Percentiles rank a stretch among this genome's conserved stretches.
Evolutionary conservation across 2,113 vertebrate species (phyloP).

Genomic region (Miniopterus natalensis): DNA sequence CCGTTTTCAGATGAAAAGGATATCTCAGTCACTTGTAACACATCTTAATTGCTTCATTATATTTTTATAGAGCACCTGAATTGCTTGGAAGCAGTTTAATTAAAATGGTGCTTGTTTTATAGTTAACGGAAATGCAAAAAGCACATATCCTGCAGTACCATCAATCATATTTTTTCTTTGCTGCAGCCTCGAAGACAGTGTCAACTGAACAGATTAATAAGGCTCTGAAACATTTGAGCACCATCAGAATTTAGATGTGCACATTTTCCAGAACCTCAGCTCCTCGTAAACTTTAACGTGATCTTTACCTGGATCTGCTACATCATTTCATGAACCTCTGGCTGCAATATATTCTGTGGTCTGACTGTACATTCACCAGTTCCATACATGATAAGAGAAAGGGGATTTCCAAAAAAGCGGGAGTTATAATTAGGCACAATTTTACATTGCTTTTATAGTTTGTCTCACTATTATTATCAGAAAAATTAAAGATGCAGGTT

Average conservation of each 20-base stretch:
- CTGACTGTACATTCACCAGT: constrained; percentile 47
- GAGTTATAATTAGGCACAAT: not conserved
- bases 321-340: constrained; percentile 31
- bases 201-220: constrained; percentile 76
- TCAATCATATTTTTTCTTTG: constrained; percentile 71
- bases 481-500: not conserved
- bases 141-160: constrained; percentile 67
- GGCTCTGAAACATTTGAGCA: constrained; percentile 60
- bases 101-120: constrained; percentile 80
- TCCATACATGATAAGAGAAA: not conserved
- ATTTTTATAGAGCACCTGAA: constrained; percentile 85
- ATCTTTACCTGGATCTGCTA: constrained; percentile 49
- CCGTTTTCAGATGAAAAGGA: constrained; percentile 69
- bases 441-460: constrained; percentile 1
- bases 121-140: constrained; percentile 80
- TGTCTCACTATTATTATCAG: not conserved
- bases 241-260: constrained; percentile 50
- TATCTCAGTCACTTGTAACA: constrained; percentile 76
- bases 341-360: constrained; percentile 38
- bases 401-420: constrained; percentile 42
- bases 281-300: constrained; percentile 44
- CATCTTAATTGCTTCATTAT: constrained; percentile 85
- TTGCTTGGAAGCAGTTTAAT: constrained; percentile 83
- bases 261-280: not conserved
- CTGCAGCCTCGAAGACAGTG: constrained; percentile 71